Evolutionary conservation across 2,888 invertebrate species (phyloP), one percentile per base, ranked within the genome.

Genomic region (Apodemia hepburni): DNA sequence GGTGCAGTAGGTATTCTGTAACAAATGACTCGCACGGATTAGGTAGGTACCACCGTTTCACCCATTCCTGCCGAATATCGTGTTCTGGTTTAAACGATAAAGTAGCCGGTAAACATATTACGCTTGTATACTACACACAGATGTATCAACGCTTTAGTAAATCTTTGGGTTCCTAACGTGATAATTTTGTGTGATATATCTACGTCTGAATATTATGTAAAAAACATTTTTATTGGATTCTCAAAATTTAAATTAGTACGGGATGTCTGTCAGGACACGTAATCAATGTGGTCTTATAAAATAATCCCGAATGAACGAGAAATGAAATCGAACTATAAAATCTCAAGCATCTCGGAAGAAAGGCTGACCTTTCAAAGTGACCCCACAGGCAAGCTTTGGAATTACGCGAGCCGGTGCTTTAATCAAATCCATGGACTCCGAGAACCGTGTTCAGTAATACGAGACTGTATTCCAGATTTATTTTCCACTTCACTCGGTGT

Each of bases 401-500:
- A 57, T 57, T 57, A 15, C 6, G 54, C 54, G 54, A 15, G 27
- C 54, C 54, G 54, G 15, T 57, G 54, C n/a, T 57, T 57, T 57
- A 57, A 29, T 54, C 54, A 54, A 54, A 54, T 54, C 54, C 54
- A 29, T 54, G 54, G 54, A 54, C 29, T 54, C 7, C 54, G 54
- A 54, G 54, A 54, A 29, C 54, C 54, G 54, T 54, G 27, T 29
- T 29, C 54, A 15, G 54, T 54, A 54, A 54, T 54, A 54, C 54
- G 27, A 54, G 54, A 54, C 54, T 15, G 54, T 54, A 54, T 54
- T 54, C 54, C 54, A 54, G 54, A 54, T 54, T 54, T 54, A 54
- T 54, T 54, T 54, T 54, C 54, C 29, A 54, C 54, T 54, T 54
- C 54, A 15, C 29, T 54, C 54, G 54, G 54, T 54, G 54, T 54